Conservation (phyloP, 2,113 vertebrate species). For the Oryzias curvinotus region DNA sequence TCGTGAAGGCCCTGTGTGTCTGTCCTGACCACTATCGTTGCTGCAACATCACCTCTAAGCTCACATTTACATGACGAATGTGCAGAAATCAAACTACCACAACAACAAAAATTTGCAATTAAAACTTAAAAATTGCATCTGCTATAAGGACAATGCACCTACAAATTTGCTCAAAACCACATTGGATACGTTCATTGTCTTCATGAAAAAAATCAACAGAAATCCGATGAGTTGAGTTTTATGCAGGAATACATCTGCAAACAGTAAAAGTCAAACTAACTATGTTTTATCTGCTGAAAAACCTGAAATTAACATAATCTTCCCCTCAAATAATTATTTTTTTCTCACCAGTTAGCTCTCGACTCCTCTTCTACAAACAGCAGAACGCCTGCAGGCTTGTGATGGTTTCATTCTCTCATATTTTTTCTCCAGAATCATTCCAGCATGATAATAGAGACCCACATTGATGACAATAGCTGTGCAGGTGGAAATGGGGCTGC, state of each 20-base stretch:
- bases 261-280: no score
- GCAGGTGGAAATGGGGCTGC: slow-evolving; percentile 56
- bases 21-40: slow-evolving; percentile 27
- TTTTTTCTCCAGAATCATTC: slow-evolving; percentile 43
- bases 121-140: slow-evolving; percentile 15
- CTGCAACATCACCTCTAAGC: slow-evolving; percentile 32
- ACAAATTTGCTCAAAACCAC: slow-evolving; percentile 76
- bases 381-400: slow-evolving; percentile 71
- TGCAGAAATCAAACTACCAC: slow-evolving; percentile 1
- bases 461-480: slow-evolving; percentile 67
- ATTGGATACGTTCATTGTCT: slow-evolving; percentile 79
- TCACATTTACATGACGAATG: slow-evolving; percentile 26
- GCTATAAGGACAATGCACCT: slow-evolving; percentile 73
- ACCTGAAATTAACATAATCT: slow-evolving; percentile 79
- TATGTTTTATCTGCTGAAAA: slow-evolving; percentile 69
- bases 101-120: slow-evolving; percentile 11
- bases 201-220: slow-evolving; percentile 42
- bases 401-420: slow-evolving; percentile 67
- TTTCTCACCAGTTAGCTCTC: slow-evolving; percentile 78
- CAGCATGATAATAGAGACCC: slow-evolving; percentile 69
- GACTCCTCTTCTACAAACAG: slow-evolving; percentile 82
- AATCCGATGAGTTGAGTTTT: no score
- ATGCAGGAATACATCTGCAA: no score
- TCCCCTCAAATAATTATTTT: slow-evolving; percentile 79
- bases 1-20: slow-evolving; percentile 33